These are phyloP conservation scores for Parnassius orleans DNA, from an alignment of 2,888 invertebrate genomes.

Conservation along the genomic window DNA sequence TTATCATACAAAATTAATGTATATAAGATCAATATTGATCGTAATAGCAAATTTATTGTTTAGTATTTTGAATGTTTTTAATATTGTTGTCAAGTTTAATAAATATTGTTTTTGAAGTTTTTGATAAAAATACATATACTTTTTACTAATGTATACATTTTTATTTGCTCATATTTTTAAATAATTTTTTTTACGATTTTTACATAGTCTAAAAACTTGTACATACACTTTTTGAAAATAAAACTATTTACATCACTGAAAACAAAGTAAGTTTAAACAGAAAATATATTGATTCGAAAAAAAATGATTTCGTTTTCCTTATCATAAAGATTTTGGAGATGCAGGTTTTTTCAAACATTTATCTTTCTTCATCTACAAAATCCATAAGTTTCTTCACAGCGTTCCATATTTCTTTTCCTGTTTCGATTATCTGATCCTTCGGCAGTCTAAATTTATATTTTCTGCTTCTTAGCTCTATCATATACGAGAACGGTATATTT, in stretches of 20 bases:
- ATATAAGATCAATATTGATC: too few species aligned
- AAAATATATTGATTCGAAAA: not conserved
- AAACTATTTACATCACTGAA: too few species aligned
- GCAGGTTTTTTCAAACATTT: not conserved
- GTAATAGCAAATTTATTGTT: too few species aligned
- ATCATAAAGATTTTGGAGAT: not conserved
- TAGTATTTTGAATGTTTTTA: too few species aligned
- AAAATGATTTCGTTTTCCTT: not conserved
- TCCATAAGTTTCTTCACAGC: conserved; percentile 62
- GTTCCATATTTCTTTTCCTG: conserved; percentile 59
- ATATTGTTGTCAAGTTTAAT: too few species aligned
- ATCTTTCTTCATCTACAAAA: conserved; percentile 49
- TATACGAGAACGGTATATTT: conserved; percentile 69
- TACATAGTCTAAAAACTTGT: too few species aligned
- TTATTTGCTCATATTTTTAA: too few species aligned
- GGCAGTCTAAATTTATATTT: conserved; percentile 63
- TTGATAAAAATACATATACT: too few species aligned
- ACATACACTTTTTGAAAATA: too few species aligned
- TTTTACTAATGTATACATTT: too few species aligned
- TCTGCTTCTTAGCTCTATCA: conserved; percentile 66
- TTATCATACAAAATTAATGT: not conserved
- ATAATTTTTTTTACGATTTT: too few species aligned
- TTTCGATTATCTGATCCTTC: conserved; percentile 60
- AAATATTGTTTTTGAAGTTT: too few species aligned
- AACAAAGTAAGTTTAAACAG: not conserved